Evolutionary conservation across 2,113 vertebrate species (phyloP).

Genomic region (Noctilio leporinus): DNA sequence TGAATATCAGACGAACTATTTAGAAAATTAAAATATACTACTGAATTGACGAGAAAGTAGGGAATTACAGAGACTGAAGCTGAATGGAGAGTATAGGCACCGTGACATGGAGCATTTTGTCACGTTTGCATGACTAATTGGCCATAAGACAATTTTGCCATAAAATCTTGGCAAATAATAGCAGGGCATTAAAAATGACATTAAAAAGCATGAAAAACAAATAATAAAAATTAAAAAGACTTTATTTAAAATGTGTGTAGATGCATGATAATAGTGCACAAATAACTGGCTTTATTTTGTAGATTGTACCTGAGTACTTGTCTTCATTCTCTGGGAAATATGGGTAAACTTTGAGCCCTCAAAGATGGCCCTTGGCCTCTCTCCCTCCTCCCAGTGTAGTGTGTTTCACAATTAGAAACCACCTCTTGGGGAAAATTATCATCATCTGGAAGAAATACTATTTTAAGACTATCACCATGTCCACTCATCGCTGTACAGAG

Average conservation of each 20-base stretch:
- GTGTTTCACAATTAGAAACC: background rate
- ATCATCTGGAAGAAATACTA: background rate
- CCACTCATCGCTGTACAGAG: background rate
- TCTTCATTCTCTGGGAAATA: background rate
- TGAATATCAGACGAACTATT: background rate
- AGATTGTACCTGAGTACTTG: background rate
- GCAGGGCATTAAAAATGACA: background rate
- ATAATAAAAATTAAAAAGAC: background rate
- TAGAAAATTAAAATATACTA: background rate
- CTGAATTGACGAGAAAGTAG: background rate
- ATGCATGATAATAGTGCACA: background rate
- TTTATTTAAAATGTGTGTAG: background rate
- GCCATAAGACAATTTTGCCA: background rate
- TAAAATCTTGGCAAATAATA: background rate
- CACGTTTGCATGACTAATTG: too few species aligned
- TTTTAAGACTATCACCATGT: background rate
- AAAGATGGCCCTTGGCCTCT: background rate
- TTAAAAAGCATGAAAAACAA: background rate
- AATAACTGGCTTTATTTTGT: background rate
- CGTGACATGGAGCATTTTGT: background rate
- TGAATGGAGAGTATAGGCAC: background rate
- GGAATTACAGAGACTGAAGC: background rate
- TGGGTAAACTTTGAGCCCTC: background rate
- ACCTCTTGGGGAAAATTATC: background rate
- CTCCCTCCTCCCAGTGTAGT: background rate